These are phyloP conservation scores for Gulo gulo DNA, from an alignment of 2,113 vertebrate genomes.

Conservation along the genomic window DNA sequence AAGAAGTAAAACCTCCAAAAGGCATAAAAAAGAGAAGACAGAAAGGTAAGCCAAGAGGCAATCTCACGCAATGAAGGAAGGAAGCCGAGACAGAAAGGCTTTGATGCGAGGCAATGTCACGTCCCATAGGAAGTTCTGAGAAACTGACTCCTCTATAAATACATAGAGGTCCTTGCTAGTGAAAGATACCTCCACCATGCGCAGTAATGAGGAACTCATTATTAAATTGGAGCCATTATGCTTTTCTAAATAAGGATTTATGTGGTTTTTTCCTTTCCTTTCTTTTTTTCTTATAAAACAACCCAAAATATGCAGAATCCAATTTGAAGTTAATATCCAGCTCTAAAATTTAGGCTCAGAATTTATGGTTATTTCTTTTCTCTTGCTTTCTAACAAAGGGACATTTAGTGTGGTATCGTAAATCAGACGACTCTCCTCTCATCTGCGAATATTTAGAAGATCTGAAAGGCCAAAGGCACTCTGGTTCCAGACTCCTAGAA, in stretches of 20 bases:
- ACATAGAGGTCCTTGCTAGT: neutral
- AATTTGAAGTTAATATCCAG: slow-evolving; percentile 33
- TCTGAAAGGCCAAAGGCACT: neutral
- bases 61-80: neutral
- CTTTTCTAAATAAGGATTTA: neutral
- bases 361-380: slow-evolving; percentile 41
- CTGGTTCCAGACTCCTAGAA: slow-evolving; percentile 52
- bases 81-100: neutral
- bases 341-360: slow-evolving; percentile 31
- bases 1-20: neutral
- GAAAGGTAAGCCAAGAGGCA: neutral
- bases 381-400: slow-evolving; percentile 51
- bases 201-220: neutral
- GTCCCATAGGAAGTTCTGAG: neutral
- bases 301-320: neutral
- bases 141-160: neutral
- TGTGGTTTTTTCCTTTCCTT: neutral
- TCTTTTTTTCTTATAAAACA: neutral
- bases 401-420: neutral
- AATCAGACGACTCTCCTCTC: slow-evolving; percentile 5
- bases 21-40: neutral
- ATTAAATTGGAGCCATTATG: neutral
- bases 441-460: slow-evolving; percentile 40
- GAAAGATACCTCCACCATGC: neutral
- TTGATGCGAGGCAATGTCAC: neutral